phyloP scores from a whole-genome alignment of 2,797 vertebrate genomes.

The Lagorchestes hirsutus region DNA sequence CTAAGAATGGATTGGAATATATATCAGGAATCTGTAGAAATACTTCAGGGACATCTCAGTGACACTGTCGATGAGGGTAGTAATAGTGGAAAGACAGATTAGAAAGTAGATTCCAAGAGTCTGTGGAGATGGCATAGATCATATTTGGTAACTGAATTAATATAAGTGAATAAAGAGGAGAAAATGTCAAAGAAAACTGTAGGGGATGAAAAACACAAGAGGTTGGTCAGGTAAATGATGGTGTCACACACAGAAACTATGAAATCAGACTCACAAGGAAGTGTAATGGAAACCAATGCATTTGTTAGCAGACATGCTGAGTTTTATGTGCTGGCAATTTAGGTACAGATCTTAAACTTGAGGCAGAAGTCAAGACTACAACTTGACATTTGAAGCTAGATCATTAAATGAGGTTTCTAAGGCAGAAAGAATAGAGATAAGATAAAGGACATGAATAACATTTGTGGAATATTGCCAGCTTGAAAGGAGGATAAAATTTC shows the following conservation, averaged over 20 bases:
- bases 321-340: not conserved
- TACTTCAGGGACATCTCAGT: too few species aligned
- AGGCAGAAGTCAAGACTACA: not conserved
- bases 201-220: not conserved
- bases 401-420: not conserved
- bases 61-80: too few species aligned
- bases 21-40: too few species aligned
- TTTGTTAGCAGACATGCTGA: not conserved
- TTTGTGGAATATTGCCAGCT: not conserved
- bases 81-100: not conserved
- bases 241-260: not conserved
- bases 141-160: not conserved
- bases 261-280: not conserved
- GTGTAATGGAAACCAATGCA: not conserved
- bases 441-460: not conserved
- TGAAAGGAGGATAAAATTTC: not conserved
- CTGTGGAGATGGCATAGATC: not conserved
- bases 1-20: too few species aligned
- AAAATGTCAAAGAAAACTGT: not conserved
- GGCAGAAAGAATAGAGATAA: not conserved
- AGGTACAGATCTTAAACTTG: not conserved
- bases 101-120: not conserved
- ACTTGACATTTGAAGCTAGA: not conserved
- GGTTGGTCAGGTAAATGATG: not conserved
- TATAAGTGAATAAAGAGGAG: not conserved